Conservation (phyloP, 2,113 vertebrate species). For the Mesocricetus auratus region DNA sequence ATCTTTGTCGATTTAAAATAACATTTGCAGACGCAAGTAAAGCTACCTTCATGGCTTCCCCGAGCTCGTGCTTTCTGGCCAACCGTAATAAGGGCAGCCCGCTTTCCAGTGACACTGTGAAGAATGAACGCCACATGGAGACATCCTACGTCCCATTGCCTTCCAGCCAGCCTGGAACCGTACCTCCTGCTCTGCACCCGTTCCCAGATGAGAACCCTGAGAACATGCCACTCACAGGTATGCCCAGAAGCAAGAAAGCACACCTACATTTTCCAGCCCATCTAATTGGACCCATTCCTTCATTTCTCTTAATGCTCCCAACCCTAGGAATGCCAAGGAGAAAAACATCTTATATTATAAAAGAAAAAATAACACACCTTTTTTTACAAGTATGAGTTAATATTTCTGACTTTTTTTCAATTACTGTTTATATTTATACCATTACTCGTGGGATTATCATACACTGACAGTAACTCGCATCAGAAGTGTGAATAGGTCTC, state of each 20-base stretch:
- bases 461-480: not conserved
- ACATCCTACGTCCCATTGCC: slow-evolving; percentile 89
- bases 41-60: slow-evolving; percentile 96
- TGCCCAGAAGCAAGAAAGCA: not conserved
- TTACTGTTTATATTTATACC: slow-evolving; percentile 14
- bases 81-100: slow-evolving; percentile 92
- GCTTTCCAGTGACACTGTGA: slow-evolving; percentile 90
- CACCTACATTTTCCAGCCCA: not conserved
- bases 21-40: slow-evolving; percentile 95
- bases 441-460: slow-evolving; percentile 12
- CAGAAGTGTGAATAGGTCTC: not conserved
- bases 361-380: not conserved
- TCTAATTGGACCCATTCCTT: not conserved
- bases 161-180: slow-evolving; percentile 85
- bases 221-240: slow-evolving; percentile 90
- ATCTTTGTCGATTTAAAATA: slow-evolving; percentile 10
- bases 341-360: not conserved
- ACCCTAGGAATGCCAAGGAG: not conserved
- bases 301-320: not conserved
- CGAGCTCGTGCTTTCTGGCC: slow-evolving; percentile 98
- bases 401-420: slow-evolving; percentile 16
- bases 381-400: not conserved
- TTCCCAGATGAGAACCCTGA: slow-evolving; percentile 88
- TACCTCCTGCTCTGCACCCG: slow-evolving; percentile 83
- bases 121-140: slow-evolving; percentile 93